Conservation (phyloP, 1,140 invertebrate species). For the Ruditapes philippinarum region DNA sequence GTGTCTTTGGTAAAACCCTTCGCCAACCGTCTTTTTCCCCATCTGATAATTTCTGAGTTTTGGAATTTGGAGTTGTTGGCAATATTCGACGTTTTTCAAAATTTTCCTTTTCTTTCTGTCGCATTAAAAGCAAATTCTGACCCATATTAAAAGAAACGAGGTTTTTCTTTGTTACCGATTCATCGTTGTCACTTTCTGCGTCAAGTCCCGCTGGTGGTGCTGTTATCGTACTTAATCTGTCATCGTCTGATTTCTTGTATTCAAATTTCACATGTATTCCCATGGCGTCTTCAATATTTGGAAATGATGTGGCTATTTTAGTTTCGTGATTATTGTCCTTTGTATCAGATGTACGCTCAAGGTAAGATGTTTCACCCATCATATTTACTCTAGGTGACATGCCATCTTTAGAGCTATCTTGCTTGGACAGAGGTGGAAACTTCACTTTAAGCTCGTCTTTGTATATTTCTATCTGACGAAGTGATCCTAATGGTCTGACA, state of each 20-base stretch:
- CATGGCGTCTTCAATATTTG: conserved; percentile 54
- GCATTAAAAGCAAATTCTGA: conserved; percentile 22
- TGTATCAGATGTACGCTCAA: background rate
- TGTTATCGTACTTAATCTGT: conserved; percentile 6
- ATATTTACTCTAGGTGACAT: conserved; percentile 27
- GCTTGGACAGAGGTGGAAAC: conserved; percentile 1
- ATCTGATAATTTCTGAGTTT: background rate
- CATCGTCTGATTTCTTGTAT: conserved; percentile 7
- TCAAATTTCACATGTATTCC: conserved; percentile 43
- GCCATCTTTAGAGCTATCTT: background rate
- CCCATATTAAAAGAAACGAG: conserved; percentile 20
- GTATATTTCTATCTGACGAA: conserved; percentile 28
- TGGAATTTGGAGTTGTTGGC: conserved; percentile 25
- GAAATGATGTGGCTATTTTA: conserved; percentile 29
- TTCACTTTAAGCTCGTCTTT: conserved; percentile 58
- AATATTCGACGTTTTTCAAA: conserved; percentile 15
- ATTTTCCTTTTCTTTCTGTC: conserved; percentile 29
- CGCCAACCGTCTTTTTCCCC: conserved; percentile 30
- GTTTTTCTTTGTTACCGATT: background rate
- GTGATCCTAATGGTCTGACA: conserved; percentile 49
- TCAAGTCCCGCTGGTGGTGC: conserved; percentile 26
- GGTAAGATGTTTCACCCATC: conserved; percentile 42
- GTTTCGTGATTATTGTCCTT: background rate
- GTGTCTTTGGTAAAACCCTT: conserved; percentile 48
- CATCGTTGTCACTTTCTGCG: background rate